These are phyloP conservation scores for Pristionchus japonicus DNA, from an alignment of 2,888 invertebrate genomes.

Conservation along the genomic window DNA sequence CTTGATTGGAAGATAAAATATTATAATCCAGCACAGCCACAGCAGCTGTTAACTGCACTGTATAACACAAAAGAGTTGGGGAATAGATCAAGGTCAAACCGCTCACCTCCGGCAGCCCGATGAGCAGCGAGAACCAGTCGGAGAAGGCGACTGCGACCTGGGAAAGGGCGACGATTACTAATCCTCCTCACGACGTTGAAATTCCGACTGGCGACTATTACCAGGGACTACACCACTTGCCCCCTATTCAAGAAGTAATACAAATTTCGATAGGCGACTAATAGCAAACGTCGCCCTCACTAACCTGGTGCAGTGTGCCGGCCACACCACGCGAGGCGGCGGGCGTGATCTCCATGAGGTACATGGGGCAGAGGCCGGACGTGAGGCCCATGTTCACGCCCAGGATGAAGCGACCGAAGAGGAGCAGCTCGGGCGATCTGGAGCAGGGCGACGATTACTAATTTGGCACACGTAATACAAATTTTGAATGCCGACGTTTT, in stretches of 20 bases:
- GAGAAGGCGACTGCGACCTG: conserved; percentile 76
- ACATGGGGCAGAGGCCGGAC: conserved; percentile 77
- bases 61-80: neutral
- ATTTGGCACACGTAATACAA: neutral
- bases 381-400: conserved; percentile 77
- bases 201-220: neutral
- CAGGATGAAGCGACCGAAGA: conserved; percentile 76
- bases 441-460: conserved; percentile 39
- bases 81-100: neutral
- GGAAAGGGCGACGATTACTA: conserved; percentile 20
- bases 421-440: conserved; percentile 76
- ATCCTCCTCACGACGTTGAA: neutral
- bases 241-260: neutral
- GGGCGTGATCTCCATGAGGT: conserved; percentile 77
- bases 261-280: neutral
- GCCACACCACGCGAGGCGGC: conserved; percentile 76
- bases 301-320: conserved; percentile 76
- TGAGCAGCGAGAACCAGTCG: conserved; percentile 76
- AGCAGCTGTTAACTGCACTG: no score
- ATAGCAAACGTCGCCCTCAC: neutral
- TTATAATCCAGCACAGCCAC: no score
- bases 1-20: no score
- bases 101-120: conserved; percentile 76
- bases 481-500: neutral
- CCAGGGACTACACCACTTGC: neutral